These are phyloP conservation scores for Drosophila kurseongensis DNA, from an alignment of 1,140 invertebrate genomes.

Conservation along the genomic window DNA sequence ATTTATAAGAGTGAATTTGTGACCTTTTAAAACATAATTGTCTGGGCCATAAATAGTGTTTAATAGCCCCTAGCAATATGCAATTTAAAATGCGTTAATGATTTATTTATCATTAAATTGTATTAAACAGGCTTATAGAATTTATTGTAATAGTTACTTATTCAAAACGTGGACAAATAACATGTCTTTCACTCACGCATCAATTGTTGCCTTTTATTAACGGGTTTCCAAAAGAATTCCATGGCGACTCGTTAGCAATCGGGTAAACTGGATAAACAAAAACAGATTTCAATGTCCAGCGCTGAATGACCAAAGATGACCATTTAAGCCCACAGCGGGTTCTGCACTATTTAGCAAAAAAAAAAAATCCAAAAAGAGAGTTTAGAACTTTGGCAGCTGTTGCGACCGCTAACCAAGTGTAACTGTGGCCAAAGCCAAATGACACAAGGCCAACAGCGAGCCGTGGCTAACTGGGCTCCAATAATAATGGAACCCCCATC, in stretches of 20 bases:
- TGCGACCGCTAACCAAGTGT: constrained; percentile 20
- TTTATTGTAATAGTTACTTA: not conserved
- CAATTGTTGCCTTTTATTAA: constrained; percentile 12
- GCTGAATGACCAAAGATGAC: constrained; percentile 18
- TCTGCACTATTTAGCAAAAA: constrained; percentile 43
- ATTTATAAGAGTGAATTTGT: not conserved
- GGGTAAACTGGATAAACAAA: constrained; percentile 30
- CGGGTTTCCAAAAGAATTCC: constrained; percentile 21
- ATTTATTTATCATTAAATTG: not conserved
- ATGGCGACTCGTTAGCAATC: constrained; percentile 27
- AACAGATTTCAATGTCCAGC: constrained; percentile 10
- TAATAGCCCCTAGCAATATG: not conserved
- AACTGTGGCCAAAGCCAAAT: constrained; percentile 31
- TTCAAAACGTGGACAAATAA: not conserved
- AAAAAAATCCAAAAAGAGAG: constrained; percentile 1
- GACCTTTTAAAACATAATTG: not conserved
- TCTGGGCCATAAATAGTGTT: not conserved
- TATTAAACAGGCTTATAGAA: not conserved
- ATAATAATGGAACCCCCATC: constrained; percentile 36
- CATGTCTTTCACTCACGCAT: constrained; percentile 6
- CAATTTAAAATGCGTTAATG: not conserved
- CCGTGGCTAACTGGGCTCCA: constrained; percentile 58
- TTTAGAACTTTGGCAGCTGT: not conserved
- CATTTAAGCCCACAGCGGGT: constrained; percentile 13
- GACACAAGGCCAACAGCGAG: constrained; percentile 22